Conservation (phyloP, 2,113 vertebrate genomes). For the Pseudopipra pipra region DNA sequence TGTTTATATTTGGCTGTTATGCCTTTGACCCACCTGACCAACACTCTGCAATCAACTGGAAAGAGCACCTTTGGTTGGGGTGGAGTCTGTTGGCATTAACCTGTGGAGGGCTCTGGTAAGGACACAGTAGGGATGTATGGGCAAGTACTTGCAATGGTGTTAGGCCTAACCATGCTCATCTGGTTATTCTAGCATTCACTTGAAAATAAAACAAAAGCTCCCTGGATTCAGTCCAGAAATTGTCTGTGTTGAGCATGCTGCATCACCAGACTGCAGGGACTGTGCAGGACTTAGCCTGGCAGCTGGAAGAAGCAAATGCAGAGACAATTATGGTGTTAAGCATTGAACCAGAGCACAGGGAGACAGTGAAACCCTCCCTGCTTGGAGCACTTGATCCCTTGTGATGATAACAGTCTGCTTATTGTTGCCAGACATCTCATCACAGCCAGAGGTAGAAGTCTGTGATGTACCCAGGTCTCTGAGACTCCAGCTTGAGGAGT, state of each 20-base stretch:
- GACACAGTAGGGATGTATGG: neutral
- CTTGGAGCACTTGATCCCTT: slow-evolving; percentile 38
- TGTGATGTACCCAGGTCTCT: neutral
- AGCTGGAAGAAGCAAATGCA: slow-evolving; percentile 41
- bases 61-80: neutral
- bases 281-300: neutral
- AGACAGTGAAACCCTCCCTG: neutral
- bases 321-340: slow-evolving; percentile 21
- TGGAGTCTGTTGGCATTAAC: neutral
- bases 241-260: slow-evolving; percentile 3
- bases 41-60: neutral
- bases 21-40: neutral
- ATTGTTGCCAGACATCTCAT: slow-evolving; percentile 19
- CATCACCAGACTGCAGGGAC: slow-evolving; percentile 19
- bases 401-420: slow-evolving; percentile 38
- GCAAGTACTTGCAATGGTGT: neutral
- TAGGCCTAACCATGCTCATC: neutral
- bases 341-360: slow-evolving; percentile 19
- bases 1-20: neutral
- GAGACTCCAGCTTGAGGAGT: neutral
- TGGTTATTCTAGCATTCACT: neutral
- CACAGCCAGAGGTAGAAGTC: slow-evolving; percentile 21
- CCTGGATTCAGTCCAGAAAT: slow-evolving; percentile 31
- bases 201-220: slow-evolving; percentile 14
- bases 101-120: neutral